Percentiles rank a stretch among this genome's conserved stretches.
Conservation (phyloP, 2,113 vertebrate genomes). For the Paedocypris sp. region DNA sequence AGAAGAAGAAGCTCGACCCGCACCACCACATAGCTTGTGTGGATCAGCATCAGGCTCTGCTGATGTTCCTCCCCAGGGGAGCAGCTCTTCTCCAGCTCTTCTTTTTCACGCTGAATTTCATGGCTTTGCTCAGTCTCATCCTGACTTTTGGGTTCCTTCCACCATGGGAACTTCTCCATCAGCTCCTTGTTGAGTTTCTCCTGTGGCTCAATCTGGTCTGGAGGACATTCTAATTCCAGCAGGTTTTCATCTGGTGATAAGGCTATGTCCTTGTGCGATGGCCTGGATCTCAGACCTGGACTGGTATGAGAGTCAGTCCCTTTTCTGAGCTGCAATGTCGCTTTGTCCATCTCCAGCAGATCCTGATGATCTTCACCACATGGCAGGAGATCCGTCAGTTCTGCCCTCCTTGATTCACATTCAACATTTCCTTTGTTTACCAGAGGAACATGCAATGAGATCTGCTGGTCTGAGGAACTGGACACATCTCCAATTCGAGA, state of each 20-base stretch:
- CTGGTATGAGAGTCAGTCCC: too few species aligned
- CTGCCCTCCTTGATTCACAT: background rate
- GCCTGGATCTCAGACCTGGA: too few species aligned
- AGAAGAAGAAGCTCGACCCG: conserved; percentile 68
- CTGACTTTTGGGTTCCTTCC: conserved; percentile 51
- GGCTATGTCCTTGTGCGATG: too few species aligned
- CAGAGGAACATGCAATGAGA: conserved; percentile 27
- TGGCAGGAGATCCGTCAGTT: background rate
- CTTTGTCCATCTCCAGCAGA: too few species aligned
- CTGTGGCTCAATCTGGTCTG: background rate
- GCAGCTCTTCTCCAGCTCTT: conserved; percentile 31
- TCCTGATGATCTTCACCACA: too few species aligned
- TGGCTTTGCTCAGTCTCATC: background rate
- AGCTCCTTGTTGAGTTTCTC: conserved; percentile 10
- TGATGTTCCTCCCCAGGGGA: conserved; percentile 28
- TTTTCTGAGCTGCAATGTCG: too few species aligned
- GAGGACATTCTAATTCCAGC: conserved; percentile 8
- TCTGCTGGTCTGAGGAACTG: conserved; percentile 10
- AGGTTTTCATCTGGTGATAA: too few species aligned
- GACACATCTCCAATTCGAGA: conserved; percentile 46
- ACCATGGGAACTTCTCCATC: conserved; percentile 51
- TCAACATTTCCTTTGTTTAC: conserved; percentile 9
- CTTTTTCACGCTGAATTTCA: too few species aligned
- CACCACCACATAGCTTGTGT: conserved; percentile 77
- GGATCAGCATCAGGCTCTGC: conserved; percentile 62